Conservation (phyloP, 1,140 invertebrate genomes). For the Diploscapter pachys region DNA sequence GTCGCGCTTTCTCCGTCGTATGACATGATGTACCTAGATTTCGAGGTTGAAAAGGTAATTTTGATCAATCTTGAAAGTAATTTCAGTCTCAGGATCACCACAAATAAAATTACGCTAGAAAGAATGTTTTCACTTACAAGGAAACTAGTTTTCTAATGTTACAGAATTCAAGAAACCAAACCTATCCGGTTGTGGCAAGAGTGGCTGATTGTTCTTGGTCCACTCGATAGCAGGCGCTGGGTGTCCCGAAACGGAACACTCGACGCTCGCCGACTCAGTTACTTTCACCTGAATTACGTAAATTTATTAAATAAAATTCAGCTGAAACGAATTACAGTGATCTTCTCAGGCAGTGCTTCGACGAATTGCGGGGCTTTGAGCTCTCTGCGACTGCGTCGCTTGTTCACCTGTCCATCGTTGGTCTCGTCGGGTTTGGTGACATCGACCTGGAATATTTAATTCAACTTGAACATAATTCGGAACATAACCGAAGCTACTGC, state of each 20-base stretch:
- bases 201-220: conserved; percentile 41
- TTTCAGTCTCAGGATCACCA: not conserved
- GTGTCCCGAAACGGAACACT: conserved; percentile 48
- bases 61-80: no score
- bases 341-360: conserved; percentile 50
- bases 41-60: not conserved
- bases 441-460: conserved; percentile 12
- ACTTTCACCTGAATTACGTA: conserved; percentile 14
- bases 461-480: no score
- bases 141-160: no score
- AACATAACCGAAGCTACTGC: no score
- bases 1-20: conserved; percentile 61
- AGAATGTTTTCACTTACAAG: not conserved
- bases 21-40: conserved; percentile 38
- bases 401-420: conserved; percentile 13
- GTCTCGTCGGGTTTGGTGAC: conserved; percentile 14
- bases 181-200: conserved; percentile 31
- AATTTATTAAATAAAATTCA: not conserved
- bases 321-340: conserved; percentile 19
- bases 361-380: conserved; percentile 49
- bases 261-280: conserved; percentile 46
- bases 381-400: conserved; percentile 23
- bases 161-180: not conserved
- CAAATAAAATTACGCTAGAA: not conserved
- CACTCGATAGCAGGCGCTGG: conserved; percentile 48